Conservation (phyloP, 2,797 vertebrate genomes). For the Pantherophis vulpinus region DNA sequence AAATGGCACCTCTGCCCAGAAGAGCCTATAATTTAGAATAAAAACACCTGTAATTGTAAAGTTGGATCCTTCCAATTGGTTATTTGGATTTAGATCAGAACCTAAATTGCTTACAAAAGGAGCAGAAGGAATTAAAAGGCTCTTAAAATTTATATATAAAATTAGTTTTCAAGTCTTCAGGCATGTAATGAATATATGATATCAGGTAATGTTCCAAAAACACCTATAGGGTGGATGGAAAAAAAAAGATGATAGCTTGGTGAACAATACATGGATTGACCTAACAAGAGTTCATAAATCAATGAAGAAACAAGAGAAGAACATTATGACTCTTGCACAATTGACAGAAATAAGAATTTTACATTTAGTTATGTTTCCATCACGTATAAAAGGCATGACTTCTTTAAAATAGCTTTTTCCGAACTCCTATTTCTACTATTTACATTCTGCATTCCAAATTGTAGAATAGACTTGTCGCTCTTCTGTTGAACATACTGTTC, state of each 20-base stretch:
- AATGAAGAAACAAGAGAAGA: not conserved
- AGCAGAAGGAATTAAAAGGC: not conserved
- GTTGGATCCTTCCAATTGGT: not conserved
- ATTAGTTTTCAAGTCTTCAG: not conserved
- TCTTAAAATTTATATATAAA: not conserved
- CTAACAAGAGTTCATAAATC: not conserved
- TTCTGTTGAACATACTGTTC: slow-evolving; percentile 12
- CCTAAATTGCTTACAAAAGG: not conserved
- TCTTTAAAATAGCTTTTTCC: slow-evolving; percentile 2
- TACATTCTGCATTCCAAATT: slow-evolving; percentile 2
- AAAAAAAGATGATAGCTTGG: not conserved
- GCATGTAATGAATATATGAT: not conserved
- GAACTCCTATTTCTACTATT: slow-evolving; percentile 10
- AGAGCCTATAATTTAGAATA: slow-evolving; percentile 10
- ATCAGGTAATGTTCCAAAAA: not conserved
- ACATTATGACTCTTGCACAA: not conserved
- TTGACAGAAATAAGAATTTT: not conserved
- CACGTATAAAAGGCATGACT: not conserved
- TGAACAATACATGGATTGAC: not conserved
- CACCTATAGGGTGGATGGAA: not conserved
- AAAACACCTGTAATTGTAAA: slow-evolving; percentile 7
- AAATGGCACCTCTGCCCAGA: slow-evolving; percentile 25
- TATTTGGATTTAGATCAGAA: slow-evolving; percentile 37
- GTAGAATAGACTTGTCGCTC: slow-evolving; percentile 27
- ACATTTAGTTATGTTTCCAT: not conserved